Evolutionary conservation across 2,888 invertebrate genomes (phyloP).

Genomic region (Dynastes grantii): DNA sequence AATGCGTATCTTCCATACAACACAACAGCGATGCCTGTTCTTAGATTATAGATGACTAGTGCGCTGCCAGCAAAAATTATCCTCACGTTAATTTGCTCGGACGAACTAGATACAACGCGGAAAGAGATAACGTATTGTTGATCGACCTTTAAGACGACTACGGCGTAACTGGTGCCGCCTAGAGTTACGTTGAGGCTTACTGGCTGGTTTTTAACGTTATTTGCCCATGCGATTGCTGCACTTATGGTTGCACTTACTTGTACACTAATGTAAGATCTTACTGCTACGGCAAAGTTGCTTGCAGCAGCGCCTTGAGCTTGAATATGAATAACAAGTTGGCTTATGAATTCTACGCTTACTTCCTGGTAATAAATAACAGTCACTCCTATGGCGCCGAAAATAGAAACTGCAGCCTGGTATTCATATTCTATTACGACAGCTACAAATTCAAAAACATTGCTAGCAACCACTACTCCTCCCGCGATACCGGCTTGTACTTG

Average conservation of each 20-base stretch:
- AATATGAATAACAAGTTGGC: neutral
- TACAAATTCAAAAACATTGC: neutral
- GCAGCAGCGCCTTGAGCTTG: neutral
- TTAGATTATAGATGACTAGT: slow-evolving; percentile 17
- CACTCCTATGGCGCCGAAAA: neutral
- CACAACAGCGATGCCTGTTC: slow-evolving; percentile 28
- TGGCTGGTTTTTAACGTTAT: slow-evolving; percentile 6
- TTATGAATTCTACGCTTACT: neutral
- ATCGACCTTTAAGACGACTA: slow-evolving; percentile 7
- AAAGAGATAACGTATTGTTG: slow-evolving; percentile 9
- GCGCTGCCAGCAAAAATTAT: slow-evolving; percentile 3
- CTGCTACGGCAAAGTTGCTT: neutral
- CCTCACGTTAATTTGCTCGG: neutral
- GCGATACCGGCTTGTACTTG: neutral
- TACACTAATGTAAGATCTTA: neutral
- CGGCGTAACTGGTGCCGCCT: neutral
- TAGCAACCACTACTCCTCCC: neutral
- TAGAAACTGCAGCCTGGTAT: neutral
- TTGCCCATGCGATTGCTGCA: neutral
- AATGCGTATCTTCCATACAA: slow-evolving; percentile 19
- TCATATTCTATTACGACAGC: slow-evolving; percentile 12
- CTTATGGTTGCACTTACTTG: neutral
- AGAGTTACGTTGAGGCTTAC: slow-evolving; percentile 1
- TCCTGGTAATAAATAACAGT: neutral
- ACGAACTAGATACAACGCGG: neutral